These are phyloP conservation scores for Latrodectus elegans DNA, from an alignment of 2,888 invertebrate species.

Conservation along the genomic window DNA sequence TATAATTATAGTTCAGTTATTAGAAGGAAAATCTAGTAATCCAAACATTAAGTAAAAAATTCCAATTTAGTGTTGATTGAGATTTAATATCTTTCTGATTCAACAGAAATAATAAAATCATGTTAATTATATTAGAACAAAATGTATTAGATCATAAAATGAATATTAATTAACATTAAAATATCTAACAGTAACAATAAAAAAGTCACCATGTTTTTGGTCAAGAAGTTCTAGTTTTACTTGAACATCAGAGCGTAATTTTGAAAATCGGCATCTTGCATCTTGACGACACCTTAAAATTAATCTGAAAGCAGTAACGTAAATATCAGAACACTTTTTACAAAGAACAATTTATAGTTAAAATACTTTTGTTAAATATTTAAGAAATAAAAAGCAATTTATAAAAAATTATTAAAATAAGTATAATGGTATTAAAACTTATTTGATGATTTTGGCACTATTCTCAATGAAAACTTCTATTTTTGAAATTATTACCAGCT, in stretches of 20 bases:
- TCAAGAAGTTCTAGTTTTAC: conserved; percentile 98
- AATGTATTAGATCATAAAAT: too few relatives aligned
- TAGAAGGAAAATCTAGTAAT: neutral
- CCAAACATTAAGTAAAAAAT: neutral
- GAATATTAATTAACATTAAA: too few relatives aligned
- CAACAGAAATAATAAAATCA: too few relatives aligned
- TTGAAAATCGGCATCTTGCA: conserved; percentile 84
- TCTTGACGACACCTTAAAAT: conserved; percentile 96
- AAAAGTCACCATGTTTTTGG: conserved; percentile 87
- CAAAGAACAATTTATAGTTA: neutral
- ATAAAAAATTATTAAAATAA: neutral
- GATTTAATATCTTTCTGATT: too few relatives aligned
- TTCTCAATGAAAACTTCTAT: too few relatives aligned
- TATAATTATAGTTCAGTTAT: neutral
- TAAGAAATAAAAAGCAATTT: neutral
- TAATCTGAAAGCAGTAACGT: conserved; percentile 78
- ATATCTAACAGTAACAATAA: too few relatives aligned
- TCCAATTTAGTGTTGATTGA: too few relatives aligned
- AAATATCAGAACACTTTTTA: neutral
- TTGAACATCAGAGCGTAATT: conserved; percentile 87
- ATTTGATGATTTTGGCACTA: too few relatives aligned
- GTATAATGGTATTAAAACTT: neutral
- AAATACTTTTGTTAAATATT: neutral
- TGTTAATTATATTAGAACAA: too few relatives aligned
- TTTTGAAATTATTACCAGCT: too few relatives aligned